Evolutionary conservation across 1,140 invertebrate genomes (phyloP).

Genomic region (Aphidius gifuensis): DNA sequence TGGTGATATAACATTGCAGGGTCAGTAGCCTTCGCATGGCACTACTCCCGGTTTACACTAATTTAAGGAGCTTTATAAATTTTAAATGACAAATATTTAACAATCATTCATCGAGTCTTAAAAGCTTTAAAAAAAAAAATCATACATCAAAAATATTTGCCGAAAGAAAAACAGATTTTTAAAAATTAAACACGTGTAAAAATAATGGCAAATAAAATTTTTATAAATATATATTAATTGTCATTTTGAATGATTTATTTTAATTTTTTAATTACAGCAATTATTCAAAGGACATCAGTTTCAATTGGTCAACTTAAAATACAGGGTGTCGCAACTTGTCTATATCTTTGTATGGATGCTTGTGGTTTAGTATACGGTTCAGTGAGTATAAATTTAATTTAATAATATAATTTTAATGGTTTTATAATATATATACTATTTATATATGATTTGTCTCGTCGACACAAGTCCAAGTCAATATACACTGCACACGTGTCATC

Average conservation of each 20-base stretch:
- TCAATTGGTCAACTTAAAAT: slow-evolving; percentile 76
- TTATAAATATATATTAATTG: too few species aligned
- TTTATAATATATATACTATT: background rate
- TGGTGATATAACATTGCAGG: slow-evolving; percentile 30
- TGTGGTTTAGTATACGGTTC: slow-evolving; percentile 80
- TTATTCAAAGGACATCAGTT: slow-evolving; percentile 75
- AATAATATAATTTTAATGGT: slow-evolving; percentile 4
- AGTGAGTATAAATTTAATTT: slow-evolving; percentile 60
- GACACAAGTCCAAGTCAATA: too few species aligned
- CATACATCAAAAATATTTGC: too few species aligned
- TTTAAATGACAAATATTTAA: too few species aligned
- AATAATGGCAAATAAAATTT: too few species aligned
- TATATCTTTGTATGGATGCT: slow-evolving; percentile 81
- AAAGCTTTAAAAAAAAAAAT: too few species aligned
- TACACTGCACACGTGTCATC: too few species aligned
- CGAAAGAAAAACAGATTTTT: too few species aligned
- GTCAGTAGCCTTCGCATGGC: slow-evolving; percentile 29
- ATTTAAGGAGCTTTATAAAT: background rate
- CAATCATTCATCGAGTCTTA: too few species aligned
- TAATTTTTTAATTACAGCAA: slow-evolving; percentile 63
- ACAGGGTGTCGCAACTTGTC: slow-evolving; percentile 77
- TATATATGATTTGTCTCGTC: too few species aligned
- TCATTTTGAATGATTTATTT: background rate
- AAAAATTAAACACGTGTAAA: too few species aligned
- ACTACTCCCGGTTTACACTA: slow-evolving; percentile 11